Conservation (phyloP, 53 echinoderm and acorn worm genomes). For the Apostichopus leukothele region DNA sequence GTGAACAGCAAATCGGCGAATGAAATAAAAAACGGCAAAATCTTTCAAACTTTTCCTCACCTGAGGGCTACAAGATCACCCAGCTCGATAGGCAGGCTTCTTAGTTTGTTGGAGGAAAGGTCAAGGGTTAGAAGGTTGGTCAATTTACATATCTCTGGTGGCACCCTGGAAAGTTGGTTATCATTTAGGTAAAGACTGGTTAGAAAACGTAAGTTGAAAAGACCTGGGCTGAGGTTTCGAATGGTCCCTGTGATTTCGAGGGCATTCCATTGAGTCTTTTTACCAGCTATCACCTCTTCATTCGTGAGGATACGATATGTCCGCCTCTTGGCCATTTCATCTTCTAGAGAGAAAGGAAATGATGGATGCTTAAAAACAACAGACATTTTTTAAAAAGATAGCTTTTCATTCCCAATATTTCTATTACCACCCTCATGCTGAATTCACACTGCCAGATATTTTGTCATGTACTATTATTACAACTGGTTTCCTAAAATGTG, state of each 20-base stretch:
- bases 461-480: too few relatives aligned
- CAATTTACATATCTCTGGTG: conserved; percentile 89
- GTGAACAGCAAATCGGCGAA: too few relatives aligned
- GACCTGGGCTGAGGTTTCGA: conserved; percentile 91
- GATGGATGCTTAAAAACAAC: too few relatives aligned
- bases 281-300: conserved; percentile 94
- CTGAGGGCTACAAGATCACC: conserved; percentile 94
- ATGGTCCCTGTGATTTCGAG: conserved; percentile 97
- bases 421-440: too few relatives aligned
- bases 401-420: too few relatives aligned
- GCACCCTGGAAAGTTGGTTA: conserved; percentile 95
- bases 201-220: conserved; percentile 85
- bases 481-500: too few relatives aligned
- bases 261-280: conserved; percentile 92
- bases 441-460: too few relatives aligned
- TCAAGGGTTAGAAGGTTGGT: conserved; percentile 78
- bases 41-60: conserved; percentile 46
- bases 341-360: conserved; percentile 5
- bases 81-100: conserved; percentile 89
- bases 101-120: conserved; percentile 91
- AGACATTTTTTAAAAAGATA: too few relatives aligned
- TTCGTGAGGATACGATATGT: conserved; percentile 89
- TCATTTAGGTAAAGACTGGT: conserved; percentile 94
- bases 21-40: too few relatives aligned
- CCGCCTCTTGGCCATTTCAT: conserved; percentile 55